Evolutionary conservation across 2,113 vertebrate species (phyloP).

Genomic region (Crotalus viridis): DNA sequence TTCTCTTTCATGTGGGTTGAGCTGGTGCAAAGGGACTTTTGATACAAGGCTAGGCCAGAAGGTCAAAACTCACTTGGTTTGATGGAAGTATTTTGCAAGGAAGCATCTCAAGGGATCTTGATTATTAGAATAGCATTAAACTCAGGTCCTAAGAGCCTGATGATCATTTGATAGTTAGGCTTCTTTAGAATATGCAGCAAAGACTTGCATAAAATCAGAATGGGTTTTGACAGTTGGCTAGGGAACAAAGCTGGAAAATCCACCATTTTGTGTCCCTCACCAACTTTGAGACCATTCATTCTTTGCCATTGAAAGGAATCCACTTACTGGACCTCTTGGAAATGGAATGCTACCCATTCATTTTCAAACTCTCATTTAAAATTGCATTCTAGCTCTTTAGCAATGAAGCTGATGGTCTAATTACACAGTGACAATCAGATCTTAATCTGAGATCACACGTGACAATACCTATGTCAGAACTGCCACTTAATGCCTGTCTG

Average conservation of each 20-base stretch:
- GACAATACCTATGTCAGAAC: background rate
- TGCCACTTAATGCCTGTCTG: background rate
- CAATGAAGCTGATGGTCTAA: background rate
- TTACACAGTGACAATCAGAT: background rate
- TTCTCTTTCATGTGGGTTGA: background rate
- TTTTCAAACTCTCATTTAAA: background rate
- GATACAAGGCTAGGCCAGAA: background rate
- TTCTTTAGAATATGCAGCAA: background rate
- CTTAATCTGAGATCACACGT: constrained; percentile 5
- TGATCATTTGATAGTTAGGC: background rate
- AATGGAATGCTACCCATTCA: background rate
- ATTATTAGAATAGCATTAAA: background rate
- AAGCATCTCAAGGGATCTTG: background rate
- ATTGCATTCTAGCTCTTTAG: background rate
- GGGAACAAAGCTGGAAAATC: background rate
- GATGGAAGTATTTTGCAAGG: background rate
- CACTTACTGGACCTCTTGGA: background rate
- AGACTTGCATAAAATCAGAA: background rate
- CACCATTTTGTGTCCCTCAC: background rate
- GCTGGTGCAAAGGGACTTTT: background rate
- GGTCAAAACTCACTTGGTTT: background rate
- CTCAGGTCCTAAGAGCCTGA: background rate
- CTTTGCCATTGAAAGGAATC: background rate
- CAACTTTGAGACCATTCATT: rapidly evolving
- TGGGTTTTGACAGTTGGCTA: background rate